Evolutionary conservation across 2,113 vertebrate species (phyloP).

Genomic region (Vulpes vulpes): DNA sequence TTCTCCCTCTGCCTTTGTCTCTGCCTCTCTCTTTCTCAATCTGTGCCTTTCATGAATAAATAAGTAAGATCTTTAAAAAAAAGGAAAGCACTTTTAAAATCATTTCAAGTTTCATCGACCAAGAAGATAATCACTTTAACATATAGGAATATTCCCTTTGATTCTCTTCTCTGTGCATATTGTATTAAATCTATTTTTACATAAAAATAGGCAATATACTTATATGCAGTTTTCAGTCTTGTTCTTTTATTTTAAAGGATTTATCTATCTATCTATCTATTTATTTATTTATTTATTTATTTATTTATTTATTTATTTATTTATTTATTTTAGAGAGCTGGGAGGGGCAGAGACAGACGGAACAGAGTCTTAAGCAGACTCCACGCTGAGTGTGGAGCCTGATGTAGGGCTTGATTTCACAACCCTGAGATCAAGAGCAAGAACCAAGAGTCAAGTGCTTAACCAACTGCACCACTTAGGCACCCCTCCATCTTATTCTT

Average conservation of each 20-base stretch:
- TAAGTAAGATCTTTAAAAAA: too few species aligned
- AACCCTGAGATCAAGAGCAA: neutral
- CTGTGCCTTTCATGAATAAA: too few species aligned
- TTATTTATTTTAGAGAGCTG: neutral
- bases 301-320: neutral
- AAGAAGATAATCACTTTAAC: conserved; percentile 2
- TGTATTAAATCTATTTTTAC: conserved; percentile 3
- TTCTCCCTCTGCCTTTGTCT: too few species aligned
- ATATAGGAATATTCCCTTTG: neutral
- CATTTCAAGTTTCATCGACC: neutral
- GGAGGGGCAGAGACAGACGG: neutral
- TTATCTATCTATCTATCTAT: neutral
- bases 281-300: neutral
- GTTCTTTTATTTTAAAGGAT: neutral
- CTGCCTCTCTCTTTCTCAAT: too few species aligned
- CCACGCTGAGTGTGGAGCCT: neutral
- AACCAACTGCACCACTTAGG: neutral
- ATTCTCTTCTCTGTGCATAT: neutral
- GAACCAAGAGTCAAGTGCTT: neutral
- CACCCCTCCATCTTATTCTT: neutral
- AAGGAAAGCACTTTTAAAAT: neutral
- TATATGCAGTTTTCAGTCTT: neutral
- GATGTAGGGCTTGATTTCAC: neutral
- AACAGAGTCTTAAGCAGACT: neutral
- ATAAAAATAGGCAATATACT: neutral